These are phyloP conservation scores for Oconnorella tubifera DNA, from an alignment of 2,888 invertebrate species.

Conservation along the genomic window DNA sequence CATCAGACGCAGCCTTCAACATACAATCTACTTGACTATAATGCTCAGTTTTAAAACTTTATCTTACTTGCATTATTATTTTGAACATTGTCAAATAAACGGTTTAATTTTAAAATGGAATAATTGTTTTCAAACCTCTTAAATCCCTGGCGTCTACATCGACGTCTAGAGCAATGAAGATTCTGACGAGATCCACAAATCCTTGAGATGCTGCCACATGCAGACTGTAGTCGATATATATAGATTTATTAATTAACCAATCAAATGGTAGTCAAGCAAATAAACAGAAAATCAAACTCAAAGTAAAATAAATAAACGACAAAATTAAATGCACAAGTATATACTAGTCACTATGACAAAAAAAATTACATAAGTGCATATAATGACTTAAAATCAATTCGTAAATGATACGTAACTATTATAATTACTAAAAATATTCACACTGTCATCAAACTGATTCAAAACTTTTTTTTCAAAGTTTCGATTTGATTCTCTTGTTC, in stretches of 20 bases:
- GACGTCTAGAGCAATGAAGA: background rate
- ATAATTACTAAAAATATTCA: too few relatives aligned
- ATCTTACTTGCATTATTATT: too few relatives aligned
- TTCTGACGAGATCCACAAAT: background rate
- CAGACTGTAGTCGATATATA: background rate
- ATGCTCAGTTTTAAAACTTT: too few relatives aligned
- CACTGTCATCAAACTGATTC: too few relatives aligned
- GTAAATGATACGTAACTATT: too few relatives aligned
- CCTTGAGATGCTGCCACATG: background rate
- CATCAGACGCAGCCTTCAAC: too few relatives aligned
- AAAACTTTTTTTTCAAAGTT: too few relatives aligned
- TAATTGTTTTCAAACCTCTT: background rate
- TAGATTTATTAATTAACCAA: background rate
- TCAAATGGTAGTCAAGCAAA: too few relatives aligned
- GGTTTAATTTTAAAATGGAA: background rate
- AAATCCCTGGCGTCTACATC: background rate
- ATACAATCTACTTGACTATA: too few relatives aligned
- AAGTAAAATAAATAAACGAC: background rate
- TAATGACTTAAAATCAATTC: too few relatives aligned
- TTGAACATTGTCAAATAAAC: background rate
- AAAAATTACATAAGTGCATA: too few relatives aligned
- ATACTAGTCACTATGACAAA: background rate
- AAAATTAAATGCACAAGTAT: background rate
- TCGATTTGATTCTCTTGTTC: too few relatives aligned
- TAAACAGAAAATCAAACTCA: background rate